A percentile compares a stretch with the other conserved stretches of the same genome.
phyloP scores from a whole-genome alignment of 2,888 invertebrate species.

The Phania funesta region DNA sequence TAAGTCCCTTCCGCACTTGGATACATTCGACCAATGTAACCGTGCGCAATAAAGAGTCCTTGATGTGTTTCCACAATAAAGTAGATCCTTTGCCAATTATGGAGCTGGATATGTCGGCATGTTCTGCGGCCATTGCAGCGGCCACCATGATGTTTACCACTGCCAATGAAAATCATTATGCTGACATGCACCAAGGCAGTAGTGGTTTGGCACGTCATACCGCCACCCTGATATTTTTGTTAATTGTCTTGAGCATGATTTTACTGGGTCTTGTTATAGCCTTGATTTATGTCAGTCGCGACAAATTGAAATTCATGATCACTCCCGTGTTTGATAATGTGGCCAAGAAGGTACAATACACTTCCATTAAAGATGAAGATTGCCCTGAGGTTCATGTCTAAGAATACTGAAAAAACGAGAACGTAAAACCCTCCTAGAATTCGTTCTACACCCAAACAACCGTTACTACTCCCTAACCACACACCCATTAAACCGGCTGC shows the following conservation, averaged over 20 bases:
- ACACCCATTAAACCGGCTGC: slow-evolving; percentile 13
- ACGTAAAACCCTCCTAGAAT: slow-evolving; percentile 31
- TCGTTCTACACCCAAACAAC: slow-evolving; percentile 5
- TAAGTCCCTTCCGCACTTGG: slow-evolving; percentile 84
- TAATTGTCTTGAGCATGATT: slow-evolving; percentile 82
- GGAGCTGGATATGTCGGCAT: slow-evolving; percentile 75
- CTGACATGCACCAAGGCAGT: slow-evolving; percentile 44
- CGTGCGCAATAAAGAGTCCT: slow-evolving; percentile 82
- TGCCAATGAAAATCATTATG: slow-evolving; percentile 72
- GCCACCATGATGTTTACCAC: slow-evolving; percentile 75
- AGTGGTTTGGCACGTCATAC: slow-evolving; percentile 76
- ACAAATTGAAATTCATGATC: slow-evolving; percentile 82
- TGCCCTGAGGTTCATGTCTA: slow-evolving; percentile 81
- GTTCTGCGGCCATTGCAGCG: slow-evolving; percentile 75
- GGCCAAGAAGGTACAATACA: slow-evolving; percentile 87
- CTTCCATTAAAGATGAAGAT: slow-evolving; percentile 85
- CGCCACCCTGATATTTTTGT: slow-evolving; percentile 80
- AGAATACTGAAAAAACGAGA: slow-evolving; percentile 23
- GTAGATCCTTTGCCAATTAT: slow-evolving; percentile 74
- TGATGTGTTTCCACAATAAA: slow-evolving; percentile 81
- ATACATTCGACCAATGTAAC: slow-evolving; percentile 83
- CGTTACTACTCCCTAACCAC: not conserved
- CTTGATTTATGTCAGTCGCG: slow-evolving; percentile 84
- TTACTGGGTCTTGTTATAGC: slow-evolving; percentile 82
- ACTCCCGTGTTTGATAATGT: slow-evolving; percentile 85